Evolutionary conservation across 2,888 invertebrate genomes (phyloP), one percentile per base, ranked within the genome.

Genomic region (Agrochola lychnidis): DNA sequence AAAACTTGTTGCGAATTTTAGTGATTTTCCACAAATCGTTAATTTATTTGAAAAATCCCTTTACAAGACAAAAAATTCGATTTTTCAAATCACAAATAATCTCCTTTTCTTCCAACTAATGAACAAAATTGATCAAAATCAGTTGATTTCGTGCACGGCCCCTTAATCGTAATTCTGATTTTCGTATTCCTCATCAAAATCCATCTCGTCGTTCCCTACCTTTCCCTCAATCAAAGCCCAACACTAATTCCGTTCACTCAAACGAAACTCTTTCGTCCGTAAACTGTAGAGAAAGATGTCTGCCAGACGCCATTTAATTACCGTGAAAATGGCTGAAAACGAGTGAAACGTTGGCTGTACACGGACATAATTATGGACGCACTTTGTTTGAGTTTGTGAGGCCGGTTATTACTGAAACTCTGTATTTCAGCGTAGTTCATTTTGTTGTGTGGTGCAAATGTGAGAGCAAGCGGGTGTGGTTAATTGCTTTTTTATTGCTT

Each of bases 331-430:
- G 80, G 85, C 85, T 85, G 85, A 85, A 89, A 89, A 88, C 66
- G 85, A 77, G 61, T 85, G 73, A 85, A 83, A 78, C 83, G 82
- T 80, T 66, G 76, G 78, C 80, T 74, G 75, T 83, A 79, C 81
- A 73, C 85, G 84, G 78, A 81, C 88, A 85, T 89, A 89, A 91
- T 91, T 90, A 91, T 83, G 88, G 85, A 89, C 89, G 88, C 88
- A 88, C 86, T 90, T 91, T 89, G 88, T 90, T 91, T 91, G 90
- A 89, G 91, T 90, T 89, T 87, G 88, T 86, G 88, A 88, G 89
- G 84, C 86, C 83, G 84, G 89, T 90, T 90, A 90, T 91, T 89
- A 89, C 91, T 90, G 88, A 87, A 87, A 89, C 88, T 90, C 89
- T 85, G 89, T 88, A 89, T 89, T 91, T 90, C 88, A 87, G 78